These are phyloP conservation scores for Uropetala carovei DNA, from an alignment of 2,888 invertebrate genomes.

Conservation along the genomic window DNA sequence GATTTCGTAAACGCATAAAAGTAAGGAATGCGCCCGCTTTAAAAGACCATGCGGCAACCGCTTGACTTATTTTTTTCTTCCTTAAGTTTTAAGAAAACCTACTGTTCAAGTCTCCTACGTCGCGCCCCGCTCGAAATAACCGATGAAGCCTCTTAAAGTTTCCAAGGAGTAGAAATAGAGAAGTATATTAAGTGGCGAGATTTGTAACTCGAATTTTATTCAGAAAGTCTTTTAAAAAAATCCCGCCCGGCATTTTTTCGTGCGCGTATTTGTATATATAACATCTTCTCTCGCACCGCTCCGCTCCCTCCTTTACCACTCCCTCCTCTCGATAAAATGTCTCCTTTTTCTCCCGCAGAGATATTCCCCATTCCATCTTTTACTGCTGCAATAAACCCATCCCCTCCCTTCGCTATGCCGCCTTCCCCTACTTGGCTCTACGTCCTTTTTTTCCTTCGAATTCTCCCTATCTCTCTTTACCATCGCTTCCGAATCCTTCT, in stretches of 20 bases:
- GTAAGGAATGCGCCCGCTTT: background rate
- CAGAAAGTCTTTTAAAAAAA: background rate
- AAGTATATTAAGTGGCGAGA: background rate
- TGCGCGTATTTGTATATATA: background rate
- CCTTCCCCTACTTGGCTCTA: background rate
- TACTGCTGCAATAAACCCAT: slow-evolving; percentile 53
- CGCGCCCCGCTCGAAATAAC: background rate
- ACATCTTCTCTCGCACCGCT: background rate
- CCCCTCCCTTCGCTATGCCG: background rate
- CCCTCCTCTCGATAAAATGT: slow-evolving; percentile 24
- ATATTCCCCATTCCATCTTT: slow-evolving; percentile 31
- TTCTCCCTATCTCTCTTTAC: slow-evolving; percentile 1
- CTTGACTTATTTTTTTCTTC: background rate
- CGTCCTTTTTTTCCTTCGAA: background rate
- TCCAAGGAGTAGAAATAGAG: background rate
- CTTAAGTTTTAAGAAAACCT: background rate
- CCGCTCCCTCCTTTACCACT: background rate
- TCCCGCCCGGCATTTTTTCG: background rate
- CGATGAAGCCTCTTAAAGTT: background rate
- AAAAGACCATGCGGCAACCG: background rate
- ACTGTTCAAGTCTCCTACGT: background rate
- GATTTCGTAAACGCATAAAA: background rate
- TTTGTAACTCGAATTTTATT: slow-evolving; percentile 13
- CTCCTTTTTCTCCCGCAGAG: slow-evolving; percentile 17
- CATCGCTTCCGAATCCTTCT: slow-evolving; percentile 25